Conservation (phyloP, 2,113 vertebrate species). For the Ibidorhyncha struthersii region DNA sequence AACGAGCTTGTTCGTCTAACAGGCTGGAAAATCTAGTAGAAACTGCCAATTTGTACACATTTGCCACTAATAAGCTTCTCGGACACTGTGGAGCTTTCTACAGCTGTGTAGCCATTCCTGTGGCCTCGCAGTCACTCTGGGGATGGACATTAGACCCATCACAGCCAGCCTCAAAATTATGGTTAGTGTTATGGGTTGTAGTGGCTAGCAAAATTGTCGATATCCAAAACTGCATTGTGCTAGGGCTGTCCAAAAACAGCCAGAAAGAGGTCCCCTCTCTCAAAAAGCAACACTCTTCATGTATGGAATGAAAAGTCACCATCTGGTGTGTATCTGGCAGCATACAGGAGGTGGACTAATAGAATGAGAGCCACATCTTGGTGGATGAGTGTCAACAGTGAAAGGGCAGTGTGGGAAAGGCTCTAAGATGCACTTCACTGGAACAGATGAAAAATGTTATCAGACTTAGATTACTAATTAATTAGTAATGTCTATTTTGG, state of each 20-base stretch:
- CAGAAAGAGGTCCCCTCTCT: neutral
- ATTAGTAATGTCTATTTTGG: neutral
- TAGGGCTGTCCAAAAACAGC: neutral
- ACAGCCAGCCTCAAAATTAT: neutral
- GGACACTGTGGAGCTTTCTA: neutral
- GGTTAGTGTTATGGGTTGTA: neutral
- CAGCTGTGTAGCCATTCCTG: neutral
- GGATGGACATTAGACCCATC: neutral
- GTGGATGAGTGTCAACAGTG: neutral
- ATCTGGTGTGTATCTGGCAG: neutral
- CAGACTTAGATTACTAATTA: neutral
- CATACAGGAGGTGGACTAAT: neutral
- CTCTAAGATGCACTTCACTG: neutral
- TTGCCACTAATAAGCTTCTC: conserved; percentile 11
- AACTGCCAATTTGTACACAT: conserved; percentile 21
- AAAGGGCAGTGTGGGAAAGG: neutral
- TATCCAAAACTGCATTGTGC: neutral
- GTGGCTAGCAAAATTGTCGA: neutral
- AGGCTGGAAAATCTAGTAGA: conserved; percentile 28
- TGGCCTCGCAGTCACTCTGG: neutral
- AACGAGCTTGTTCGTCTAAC: neutral
- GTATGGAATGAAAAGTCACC: neutral
- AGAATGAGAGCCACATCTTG: neutral
- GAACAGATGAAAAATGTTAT: neutral
- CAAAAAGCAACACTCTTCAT: neutral